These are phyloP conservation scores for Gastrophryne carolinensis DNA, from an alignment of 2,797 vertebrate genomes.

Conservation along the genomic window DNA sequence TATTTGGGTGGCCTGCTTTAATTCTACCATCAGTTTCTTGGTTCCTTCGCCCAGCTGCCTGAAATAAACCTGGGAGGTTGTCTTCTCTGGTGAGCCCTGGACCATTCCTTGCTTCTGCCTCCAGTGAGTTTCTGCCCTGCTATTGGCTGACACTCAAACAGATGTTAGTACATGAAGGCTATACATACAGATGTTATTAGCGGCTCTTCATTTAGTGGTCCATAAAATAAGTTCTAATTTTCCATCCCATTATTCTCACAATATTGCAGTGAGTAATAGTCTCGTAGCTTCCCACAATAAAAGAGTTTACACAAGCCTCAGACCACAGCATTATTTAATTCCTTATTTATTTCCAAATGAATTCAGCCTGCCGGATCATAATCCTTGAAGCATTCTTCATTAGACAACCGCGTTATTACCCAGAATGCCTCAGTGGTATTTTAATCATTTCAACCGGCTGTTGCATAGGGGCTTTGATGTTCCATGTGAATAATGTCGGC, in stretches of 20 bases:
- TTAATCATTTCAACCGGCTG: constrained; percentile 31
- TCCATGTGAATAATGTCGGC: constrained; percentile 30
- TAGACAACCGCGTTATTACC: neutral
- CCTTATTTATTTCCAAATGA: constrained; percentile 16
- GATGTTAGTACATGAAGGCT: too few species aligned
- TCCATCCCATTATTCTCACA: neutral
- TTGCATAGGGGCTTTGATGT: constrained; percentile 37
- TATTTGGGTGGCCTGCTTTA: too few species aligned
- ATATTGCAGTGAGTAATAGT: neutral
- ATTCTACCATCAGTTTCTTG: too few species aligned
- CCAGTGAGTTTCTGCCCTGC: too few species aligned
- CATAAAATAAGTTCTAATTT: neutral
- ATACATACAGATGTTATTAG: too few species aligned
- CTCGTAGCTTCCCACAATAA: neutral
- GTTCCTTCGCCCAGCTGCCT: too few species aligned
- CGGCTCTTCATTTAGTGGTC: neutral
- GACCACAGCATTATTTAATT: constrained; percentile 6
- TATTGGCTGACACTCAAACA: too few species aligned
- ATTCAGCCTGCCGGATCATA: neutral
- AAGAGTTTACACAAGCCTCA: neutral
- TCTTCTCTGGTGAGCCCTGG: too few species aligned
- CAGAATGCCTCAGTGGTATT: constrained; percentile 25
- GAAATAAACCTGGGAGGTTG: too few species aligned
- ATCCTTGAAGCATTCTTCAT: constrained; percentile 1
- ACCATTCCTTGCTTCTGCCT: too few species aligned